A percentile compares a stretch with the other conserved stretches of the same genome.
Conservation (phyloP, 2,113 vertebrate genomes). For the Athene cunicularia region DNA sequence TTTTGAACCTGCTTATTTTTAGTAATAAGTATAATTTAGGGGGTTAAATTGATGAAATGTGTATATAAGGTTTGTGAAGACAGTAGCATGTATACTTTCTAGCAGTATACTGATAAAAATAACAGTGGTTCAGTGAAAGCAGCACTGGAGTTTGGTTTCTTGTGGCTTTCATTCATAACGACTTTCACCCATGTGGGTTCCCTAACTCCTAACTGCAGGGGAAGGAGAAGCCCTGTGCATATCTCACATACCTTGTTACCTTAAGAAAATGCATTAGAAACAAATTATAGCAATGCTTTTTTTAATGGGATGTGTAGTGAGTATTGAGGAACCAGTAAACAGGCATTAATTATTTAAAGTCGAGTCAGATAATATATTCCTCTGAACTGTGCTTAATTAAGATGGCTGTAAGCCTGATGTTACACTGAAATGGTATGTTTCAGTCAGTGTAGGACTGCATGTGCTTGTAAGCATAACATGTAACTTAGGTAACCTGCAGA, state of each 20-base stretch:
- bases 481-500: neutral
- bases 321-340: neutral
- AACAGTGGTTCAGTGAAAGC: neutral
- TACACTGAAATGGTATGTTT: neutral
- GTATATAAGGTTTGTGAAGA: neutral
- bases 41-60: neutral
- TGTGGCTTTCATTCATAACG: neutral
- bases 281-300: neutral
- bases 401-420: neutral
- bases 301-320: neutral
- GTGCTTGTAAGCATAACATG: neutral
- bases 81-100: neutral
- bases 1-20: neutral
- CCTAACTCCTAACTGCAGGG: neutral
- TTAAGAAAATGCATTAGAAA: neutral
- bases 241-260: neutral
- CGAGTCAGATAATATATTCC: neutral
- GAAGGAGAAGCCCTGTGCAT: fast-evolving
- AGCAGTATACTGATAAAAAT: neutral
- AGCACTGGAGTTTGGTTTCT: neutral
- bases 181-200: neutral
- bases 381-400: neutral
- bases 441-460: fast-evolving
- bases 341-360: neutral
- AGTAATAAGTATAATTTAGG: neutral